A percentile compares a stretch with the other conserved stretches of the same genome.
Conservation (phyloP, 30 jellyfish, hydroid and myxozoan species). For the Mastigias papua region DNA sequence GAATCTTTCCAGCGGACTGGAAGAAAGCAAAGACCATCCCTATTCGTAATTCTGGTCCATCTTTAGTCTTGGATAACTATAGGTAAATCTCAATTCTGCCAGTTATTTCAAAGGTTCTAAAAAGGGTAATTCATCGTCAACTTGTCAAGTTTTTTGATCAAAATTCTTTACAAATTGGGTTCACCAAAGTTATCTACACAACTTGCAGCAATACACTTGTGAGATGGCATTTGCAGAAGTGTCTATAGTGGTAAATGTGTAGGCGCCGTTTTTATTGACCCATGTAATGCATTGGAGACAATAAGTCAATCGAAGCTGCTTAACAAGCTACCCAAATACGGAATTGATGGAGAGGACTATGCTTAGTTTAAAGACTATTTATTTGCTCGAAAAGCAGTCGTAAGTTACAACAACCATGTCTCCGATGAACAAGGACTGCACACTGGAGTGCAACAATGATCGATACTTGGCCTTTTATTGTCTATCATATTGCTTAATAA, state of each 20-base stretch:
- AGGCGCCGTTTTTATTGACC: too few species aligned
- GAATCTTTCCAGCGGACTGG: slow-evolving; percentile 70
- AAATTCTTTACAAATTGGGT: slow-evolving; percentile 36
- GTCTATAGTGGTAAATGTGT: background rate
- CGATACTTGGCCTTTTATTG: too few species aligned
- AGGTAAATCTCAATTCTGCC: slow-evolving; percentile 34
- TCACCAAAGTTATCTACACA: slow-evolving; percentile 59
- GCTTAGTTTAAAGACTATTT: too few species aligned
- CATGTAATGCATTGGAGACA: too few species aligned
- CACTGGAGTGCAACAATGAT: too few species aligned
- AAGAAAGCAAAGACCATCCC: slow-evolving; percentile 76
- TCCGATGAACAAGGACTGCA: too few species aligned
- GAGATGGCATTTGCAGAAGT: slow-evolving; percentile 18
- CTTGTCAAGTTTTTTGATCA: slow-evolving; percentile 47
- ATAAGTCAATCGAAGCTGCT: too few species aligned
- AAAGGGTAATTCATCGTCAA: slow-evolving; percentile 47
- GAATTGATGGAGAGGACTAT: too few species aligned
- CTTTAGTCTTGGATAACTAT: slow-evolving; percentile 49
- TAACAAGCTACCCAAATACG: too few species aligned
- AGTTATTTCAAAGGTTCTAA: slow-evolving; percentile 47
- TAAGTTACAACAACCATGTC: too few species aligned
- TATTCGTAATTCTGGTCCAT: slow-evolving; percentile 43
- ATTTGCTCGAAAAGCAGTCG: too few species aligned
- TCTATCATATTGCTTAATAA: too few species aligned
- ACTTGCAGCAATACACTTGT: slow-evolving; percentile 56